Evolutionary conservation across 2,888 invertebrate species (phyloP), one percentile per base, ranked within the genome.

Genomic region (Epinotia demarniana): DNA sequence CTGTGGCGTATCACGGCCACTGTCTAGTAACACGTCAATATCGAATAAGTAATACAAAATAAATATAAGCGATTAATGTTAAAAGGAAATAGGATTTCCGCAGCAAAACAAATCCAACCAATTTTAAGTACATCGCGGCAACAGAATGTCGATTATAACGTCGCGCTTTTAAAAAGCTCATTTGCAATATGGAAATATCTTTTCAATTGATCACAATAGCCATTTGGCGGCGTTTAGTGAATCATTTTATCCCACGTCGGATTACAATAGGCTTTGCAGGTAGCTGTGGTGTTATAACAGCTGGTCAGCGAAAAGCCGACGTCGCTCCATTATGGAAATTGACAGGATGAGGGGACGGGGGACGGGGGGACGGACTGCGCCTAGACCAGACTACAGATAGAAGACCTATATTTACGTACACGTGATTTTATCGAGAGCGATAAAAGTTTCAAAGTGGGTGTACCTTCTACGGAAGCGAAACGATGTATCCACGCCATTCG

Each of bases 271-370:
- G 78, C 72, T 80, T 77, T 76, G 72, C 75, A 77, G 79, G 77
- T 77, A 77, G 71, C 66, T 58, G 66, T 74, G 72, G 79, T 79
- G 80, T 84, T 82, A 87, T 86, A 87, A 84, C 88, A 88, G 85
- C 83, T 86, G 89, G 89, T 85, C 87, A 89, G 86, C 87, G 86
- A 83, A 88, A 83, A 83, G 80, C 85, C 86, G 83, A 80, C 84
- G 79, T 82, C 83, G 82, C 79, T 87, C 88, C 88, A 90, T 90
- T 90, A 91, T 90, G 89, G 86, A 90, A 89, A 90, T 90, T 89
- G 90, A 86, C 86, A 87, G 85, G 87, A 83, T 81, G 75, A 77
- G 79, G 73, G 80, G 77, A 77, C n/a, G n/a, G n/a, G n/a, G n/a
- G n/a, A n/a, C n/a, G n/a, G n/a, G n/a, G n/a, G n/a, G n/a, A n/a